Conservation (phyloP, 2,888 invertebrate species). For the Agrochola macilenta region DNA sequence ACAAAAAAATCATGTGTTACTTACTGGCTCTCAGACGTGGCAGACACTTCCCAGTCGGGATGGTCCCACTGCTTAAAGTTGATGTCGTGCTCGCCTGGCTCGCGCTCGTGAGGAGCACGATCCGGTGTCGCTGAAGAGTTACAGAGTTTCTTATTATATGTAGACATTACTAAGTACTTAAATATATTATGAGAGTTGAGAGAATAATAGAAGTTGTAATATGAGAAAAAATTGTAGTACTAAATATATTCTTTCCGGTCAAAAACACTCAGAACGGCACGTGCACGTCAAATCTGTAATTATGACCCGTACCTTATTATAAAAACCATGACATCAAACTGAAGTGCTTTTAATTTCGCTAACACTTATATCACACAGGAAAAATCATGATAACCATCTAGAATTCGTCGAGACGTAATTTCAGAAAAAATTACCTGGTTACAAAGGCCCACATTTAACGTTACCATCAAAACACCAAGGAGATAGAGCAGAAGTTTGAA, state of each 20-base stretch:
- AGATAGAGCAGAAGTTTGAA: neutral
- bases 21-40: slow-evolving; percentile 96
- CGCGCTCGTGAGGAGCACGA: slow-evolving; percentile 82
- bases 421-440: neutral
- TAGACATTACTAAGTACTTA: neutral
- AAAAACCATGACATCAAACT: neutral
- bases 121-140: slow-evolving; percentile 90
- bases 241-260: neutral
- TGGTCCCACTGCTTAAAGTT: slow-evolving; percentile 94
- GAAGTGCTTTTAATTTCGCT: neutral
- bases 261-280: neutral
- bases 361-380: neutral
- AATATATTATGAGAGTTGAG: neutral
- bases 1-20: slow-evolving; percentile 75
- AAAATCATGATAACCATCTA: neutral
- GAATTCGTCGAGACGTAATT: neutral
- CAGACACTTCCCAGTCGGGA: slow-evolving; percentile 95
- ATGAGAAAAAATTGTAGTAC: neutral
- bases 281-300: neutral
- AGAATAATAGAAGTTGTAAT: neutral
- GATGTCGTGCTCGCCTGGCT: slow-evolving; percentile 92
- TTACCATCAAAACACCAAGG: neutral
- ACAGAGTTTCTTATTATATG: neutral
- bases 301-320: neutral
- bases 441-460: neutral